Evolutionary conservation across 53 echinoderm and acorn worm species (phyloP).

Genomic region (Mesocentrotus franciscanus): DNA sequence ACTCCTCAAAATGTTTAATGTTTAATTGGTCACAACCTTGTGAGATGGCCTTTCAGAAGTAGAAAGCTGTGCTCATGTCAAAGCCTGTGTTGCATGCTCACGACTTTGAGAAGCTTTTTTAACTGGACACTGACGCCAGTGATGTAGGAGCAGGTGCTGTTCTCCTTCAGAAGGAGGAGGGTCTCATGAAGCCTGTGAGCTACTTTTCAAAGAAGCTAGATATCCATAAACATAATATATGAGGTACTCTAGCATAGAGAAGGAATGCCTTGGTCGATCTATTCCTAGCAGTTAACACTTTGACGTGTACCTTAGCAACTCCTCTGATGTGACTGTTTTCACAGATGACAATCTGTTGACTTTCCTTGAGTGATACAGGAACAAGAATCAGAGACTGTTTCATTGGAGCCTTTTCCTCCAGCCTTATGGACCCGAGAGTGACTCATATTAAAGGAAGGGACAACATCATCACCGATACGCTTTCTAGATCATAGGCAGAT

Average conservation of each 20-base stretch:
- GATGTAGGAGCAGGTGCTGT: not conserved
- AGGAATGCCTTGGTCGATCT: conserved; percentile 21
- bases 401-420: conserved; percentile 17
- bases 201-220: conserved; percentile 9
- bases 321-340: not conserved
- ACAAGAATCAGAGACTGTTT: conserved; percentile 23
- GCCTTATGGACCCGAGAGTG: not conserved
- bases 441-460: not conserved
- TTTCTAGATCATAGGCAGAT: no score
- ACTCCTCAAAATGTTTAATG: conserved; percentile 58
- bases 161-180: not conserved
- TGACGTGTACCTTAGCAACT: not conserved
- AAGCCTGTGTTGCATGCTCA: not conserved
- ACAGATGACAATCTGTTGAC: conserved; percentile 43
- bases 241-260: conserved; percentile 66
- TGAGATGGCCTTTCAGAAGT: not conserved
- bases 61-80: not conserved
- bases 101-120: not conserved
- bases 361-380: not conserved
- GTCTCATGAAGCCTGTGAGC: not conserved
- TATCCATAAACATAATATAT: conserved; percentile 1
- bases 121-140: not conserved
- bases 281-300: conserved; percentile 61
- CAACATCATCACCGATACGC: no score
- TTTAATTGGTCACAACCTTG: conserved; percentile 68